Conservation (phyloP, 2,797 vertebrate species). For the Poecilia gillii region DNA sequence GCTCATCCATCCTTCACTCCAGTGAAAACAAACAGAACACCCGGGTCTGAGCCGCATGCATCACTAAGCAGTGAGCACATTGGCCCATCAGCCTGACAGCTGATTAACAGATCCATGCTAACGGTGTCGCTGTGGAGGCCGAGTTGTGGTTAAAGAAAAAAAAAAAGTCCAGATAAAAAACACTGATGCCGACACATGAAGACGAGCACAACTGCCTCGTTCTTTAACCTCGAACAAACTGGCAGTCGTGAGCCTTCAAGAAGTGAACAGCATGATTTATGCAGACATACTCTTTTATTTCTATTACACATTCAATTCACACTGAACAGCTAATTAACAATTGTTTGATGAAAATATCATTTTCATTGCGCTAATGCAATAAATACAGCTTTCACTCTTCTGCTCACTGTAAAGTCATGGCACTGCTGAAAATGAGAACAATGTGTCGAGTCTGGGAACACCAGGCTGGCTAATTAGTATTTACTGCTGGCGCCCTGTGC, state of each 20-base stretch:
- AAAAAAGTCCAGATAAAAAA: conserved; percentile 55
- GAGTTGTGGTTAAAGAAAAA: conserved; percentile 22
- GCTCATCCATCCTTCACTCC: conserved; percentile 1
- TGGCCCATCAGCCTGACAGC: conserved; percentile 43
- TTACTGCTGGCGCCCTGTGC: conserved; percentile 23
- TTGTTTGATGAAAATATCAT: background rate
- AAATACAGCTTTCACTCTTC: background rate
- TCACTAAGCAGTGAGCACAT: conserved; percentile 42
- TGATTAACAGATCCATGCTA: conserved; percentile 59
- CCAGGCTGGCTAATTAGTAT: conserved; percentile 44
- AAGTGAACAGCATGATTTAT: background rate
- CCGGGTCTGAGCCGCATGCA: conserved; percentile 48
- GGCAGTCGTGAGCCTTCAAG: background rate
- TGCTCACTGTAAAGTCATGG: background rate
- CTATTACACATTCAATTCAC: background rate
- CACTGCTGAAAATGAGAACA: conserved; percentile 2
- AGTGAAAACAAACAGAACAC: conserved; percentile 21
- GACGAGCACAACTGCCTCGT: conserved; percentile 26
- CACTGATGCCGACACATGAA: conserved; percentile 30
- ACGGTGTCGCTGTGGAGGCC: conserved; percentile 52
- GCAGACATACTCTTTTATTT: no score
- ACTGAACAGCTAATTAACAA: background rate
- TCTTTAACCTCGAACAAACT: background rate
- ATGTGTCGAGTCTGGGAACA: conserved; percentile 22
- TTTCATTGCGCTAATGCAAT: background rate